Percentiles rank a stretch among this genome's conserved stretches.
Evolutionary conservation across 2,113 vertebrate genomes (phyloP).

Genomic region (Cacatua alba): DNA sequence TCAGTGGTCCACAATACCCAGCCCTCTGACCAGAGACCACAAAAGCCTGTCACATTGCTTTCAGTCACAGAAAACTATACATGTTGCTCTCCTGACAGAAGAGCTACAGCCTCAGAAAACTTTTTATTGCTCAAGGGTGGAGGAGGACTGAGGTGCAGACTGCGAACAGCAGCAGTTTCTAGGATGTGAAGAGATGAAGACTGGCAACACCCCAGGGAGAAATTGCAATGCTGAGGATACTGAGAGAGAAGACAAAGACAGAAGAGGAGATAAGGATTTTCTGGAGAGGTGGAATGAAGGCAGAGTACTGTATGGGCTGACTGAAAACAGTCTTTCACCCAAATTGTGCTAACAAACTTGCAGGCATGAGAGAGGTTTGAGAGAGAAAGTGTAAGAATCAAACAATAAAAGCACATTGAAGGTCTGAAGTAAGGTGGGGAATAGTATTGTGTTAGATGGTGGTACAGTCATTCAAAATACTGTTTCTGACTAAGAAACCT

Average conservation of each 20-base stretch:
- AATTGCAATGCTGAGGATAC: background rate
- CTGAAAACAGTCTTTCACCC: background rate
- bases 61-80: background rate
- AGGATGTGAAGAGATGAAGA: background rate
- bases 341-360: background rate
- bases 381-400: background rate
- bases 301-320: background rate
- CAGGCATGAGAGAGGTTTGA: background rate
- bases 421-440: background rate
- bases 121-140: background rate
- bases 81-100: background rate
- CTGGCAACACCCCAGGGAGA: background rate
- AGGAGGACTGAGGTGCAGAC: background rate
- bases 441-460: background rate
- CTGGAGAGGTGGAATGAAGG: background rate
- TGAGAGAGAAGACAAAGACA: background rate
- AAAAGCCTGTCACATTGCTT: background rate
- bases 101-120: background rate
- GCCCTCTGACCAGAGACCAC: background rate
- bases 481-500: background rate
- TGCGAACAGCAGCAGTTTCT: background rate
- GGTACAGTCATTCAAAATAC: background rate
- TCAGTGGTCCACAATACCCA: background rate
- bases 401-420: background rate
- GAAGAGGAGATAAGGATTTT: background rate